These are phyloP conservation scores for Agrypnia vestita DNA, from an alignment of 1,140 invertebrate genomes.

Conservation along the genomic window DNA sequence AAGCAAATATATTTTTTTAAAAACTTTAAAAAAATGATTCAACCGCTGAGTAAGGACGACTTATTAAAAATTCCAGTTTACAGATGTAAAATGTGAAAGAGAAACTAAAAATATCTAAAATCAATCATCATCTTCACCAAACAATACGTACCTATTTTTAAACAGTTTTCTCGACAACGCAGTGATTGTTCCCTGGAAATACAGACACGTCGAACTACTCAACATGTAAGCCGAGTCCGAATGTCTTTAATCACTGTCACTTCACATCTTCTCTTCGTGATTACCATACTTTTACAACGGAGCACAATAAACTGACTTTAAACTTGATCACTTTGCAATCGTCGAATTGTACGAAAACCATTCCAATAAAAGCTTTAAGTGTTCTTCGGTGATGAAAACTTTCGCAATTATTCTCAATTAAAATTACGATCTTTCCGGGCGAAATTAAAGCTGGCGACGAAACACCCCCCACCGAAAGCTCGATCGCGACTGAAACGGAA, in stretches of 20 bases:
- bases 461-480: conserved; percentile 25
- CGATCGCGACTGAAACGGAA: conserved; percentile 45
- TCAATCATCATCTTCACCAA: too few relatives aligned
- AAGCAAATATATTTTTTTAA: too few relatives aligned
- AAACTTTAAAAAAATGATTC: too few relatives aligned
- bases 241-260: conserved; percentile 38
- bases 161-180: not conserved
- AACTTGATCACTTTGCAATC: not conserved
- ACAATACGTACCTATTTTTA: conserved; percentile 2
- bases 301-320: conserved; percentile 12
- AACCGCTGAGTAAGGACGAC: too few relatives aligned
- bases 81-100: too few relatives aligned
- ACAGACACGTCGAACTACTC: conserved; percentile 28
- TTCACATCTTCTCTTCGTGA: not conserved
- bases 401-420: conserved; percentile 30
- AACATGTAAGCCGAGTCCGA: conserved; percentile 10
- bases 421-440: conserved; percentile 15
- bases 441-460: not conserved
- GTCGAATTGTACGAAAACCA: conserved; percentile 1
- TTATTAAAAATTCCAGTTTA: too few relatives aligned
- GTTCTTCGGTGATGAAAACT: conserved; percentile 15
- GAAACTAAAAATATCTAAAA: too few relatives aligned
- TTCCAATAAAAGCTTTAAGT: conserved; percentile 2
- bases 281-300: not conserved
- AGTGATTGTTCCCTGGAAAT: conserved; percentile 13